Conservation (phyloP, 2,888 invertebrate genomes). For the Dione juno region DNA sequence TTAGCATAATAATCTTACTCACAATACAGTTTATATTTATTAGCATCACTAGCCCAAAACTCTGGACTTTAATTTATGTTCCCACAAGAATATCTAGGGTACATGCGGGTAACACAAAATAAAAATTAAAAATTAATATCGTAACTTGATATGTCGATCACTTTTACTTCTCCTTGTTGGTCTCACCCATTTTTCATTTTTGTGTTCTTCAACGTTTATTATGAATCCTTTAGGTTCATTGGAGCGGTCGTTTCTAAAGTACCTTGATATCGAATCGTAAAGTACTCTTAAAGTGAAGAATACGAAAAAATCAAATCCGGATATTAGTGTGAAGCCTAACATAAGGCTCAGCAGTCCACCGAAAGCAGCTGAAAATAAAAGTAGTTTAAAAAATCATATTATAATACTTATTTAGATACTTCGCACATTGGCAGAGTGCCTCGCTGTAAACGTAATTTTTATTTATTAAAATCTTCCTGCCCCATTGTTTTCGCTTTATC, state of each 20-base stretch:
- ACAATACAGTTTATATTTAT: no score
- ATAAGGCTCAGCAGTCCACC: constrained; percentile 88
- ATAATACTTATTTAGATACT: neutral
- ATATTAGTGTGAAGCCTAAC: constrained; percentile 88
- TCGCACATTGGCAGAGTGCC: neutral
- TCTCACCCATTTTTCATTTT: constrained; percentile 28
- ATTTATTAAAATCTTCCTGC: no score
- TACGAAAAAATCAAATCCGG: constrained; percentile 86
- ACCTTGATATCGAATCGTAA: constrained; percentile 57
- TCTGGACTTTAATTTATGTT: no score
- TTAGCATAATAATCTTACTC: no score
- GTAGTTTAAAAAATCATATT: neutral
- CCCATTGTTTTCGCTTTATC: no score
- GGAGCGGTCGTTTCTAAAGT: constrained; percentile 8
- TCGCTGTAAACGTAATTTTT: no score
- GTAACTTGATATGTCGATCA: constrained; percentile 8
- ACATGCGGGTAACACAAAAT: no score
- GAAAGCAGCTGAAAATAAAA: constrained; percentile 85
- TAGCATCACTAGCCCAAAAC: no score
- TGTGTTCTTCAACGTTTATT: constrained; percentile 39
- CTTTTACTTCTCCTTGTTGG: constrained; percentile 18
- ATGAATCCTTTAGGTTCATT: constrained; percentile 20
- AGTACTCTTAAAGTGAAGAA: constrained; percentile 83
- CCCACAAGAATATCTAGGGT: no score
- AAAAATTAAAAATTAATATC: constrained; percentile 22